phyloP scores from a whole-genome alignment of 2,888 invertebrate species.

The Sinotaia quadrata region DNA sequence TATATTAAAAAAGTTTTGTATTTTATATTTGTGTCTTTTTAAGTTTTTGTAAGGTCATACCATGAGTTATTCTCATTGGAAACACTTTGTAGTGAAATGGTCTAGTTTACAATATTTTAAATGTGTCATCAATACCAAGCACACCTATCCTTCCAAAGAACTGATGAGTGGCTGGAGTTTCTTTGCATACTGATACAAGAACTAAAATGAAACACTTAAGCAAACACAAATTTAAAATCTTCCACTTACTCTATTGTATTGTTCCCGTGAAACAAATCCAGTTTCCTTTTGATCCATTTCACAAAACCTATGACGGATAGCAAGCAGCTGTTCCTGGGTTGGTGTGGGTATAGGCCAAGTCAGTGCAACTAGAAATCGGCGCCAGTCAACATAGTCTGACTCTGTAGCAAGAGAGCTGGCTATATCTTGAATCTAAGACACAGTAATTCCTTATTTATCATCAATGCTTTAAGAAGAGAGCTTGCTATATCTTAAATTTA shows the following conservation, averaged over 20 bases:
- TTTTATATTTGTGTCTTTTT: too few relatives aligned
- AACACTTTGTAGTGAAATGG: too few relatives aligned
- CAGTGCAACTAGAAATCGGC: slow-evolving; percentile 65
- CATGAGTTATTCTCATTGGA: too few relatives aligned
- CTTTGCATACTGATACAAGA: not conserved
- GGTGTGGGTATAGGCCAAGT: slow-evolving; percentile 69
- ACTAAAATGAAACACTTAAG: not conserved
- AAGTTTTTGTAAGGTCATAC: too few relatives aligned
- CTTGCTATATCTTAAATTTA: too few relatives aligned
- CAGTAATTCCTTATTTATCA: too few relatives aligned
- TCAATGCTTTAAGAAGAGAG: too few relatives aligned
- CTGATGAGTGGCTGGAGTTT: not conserved
- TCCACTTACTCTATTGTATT: slow-evolving; percentile 65
- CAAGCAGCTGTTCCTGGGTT: slow-evolving; percentile 66
- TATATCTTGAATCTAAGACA: slow-evolving; percentile 65
- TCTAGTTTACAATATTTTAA: too few relatives aligned
- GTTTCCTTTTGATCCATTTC: slow-evolving; percentile 68
- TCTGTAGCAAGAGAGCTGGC: slow-evolving; percentile 59
- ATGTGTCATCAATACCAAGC: too few relatives aligned
- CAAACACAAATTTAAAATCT: not conserved
- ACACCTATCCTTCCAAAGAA: not conserved
- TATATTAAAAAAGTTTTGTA: too few relatives aligned
- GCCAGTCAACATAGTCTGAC: slow-evolving; percentile 71
- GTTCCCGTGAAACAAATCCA: slow-evolving; percentile 68
- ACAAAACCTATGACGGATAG: slow-evolving; percentile 60